phyloP scores from a whole-genome alignment of 2,113 vertebrate genomes.

The Ramphastos sulfuratus region DNA sequence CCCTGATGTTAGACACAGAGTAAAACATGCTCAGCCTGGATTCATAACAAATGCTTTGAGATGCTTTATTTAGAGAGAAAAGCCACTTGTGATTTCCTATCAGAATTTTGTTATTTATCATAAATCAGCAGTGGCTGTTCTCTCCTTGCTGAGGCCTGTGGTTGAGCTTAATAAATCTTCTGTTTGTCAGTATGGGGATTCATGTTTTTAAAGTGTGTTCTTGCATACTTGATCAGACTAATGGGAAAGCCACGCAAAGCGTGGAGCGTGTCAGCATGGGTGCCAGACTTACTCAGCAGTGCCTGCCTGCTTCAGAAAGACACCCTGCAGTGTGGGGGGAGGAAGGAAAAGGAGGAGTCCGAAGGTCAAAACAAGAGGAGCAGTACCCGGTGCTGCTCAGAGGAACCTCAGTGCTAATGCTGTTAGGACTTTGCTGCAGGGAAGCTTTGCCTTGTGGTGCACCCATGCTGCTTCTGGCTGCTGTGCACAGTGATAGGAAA shows the following conservation, averaged over 20 bases:
- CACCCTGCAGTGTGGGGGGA: background rate
- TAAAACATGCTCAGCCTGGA: slow-evolving; percentile 71
- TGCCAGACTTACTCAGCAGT: slow-evolving; percentile 58
- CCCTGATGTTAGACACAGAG: slow-evolving; percentile 68
- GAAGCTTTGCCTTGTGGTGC: slow-evolving; percentile 34
- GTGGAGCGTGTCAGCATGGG: slow-evolving; percentile 30
- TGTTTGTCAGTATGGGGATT: slow-evolving; percentile 63
- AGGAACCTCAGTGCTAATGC: background rate
- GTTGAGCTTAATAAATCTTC: slow-evolving; percentile 68
- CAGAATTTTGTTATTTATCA: slow-evolving; percentile 78
- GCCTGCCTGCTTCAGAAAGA: slow-evolving; percentile 39
- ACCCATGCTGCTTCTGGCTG: slow-evolving; percentile 42
- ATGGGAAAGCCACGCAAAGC: slow-evolving; percentile 54
- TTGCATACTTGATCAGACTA: slow-evolving; percentile 73
- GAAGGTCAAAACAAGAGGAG: slow-evolving; percentile 46
- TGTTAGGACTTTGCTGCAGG: slow-evolving; percentile 55
- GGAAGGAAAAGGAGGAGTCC: background rate
- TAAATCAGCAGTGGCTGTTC: slow-evolving; percentile 69
- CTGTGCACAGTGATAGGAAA: background rate
- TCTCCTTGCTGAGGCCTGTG: slow-evolving; percentile 65
- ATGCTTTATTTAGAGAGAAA: slow-evolving; percentile 78
- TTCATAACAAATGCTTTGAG: slow-evolving; percentile 76
- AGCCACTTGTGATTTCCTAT: slow-evolving; percentile 78
- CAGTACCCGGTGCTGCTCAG: background rate
- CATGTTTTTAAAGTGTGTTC: slow-evolving; percentile 67